Conservation (phyloP, 2,888 invertebrate species). For the Oscheius sp. region DNA sequence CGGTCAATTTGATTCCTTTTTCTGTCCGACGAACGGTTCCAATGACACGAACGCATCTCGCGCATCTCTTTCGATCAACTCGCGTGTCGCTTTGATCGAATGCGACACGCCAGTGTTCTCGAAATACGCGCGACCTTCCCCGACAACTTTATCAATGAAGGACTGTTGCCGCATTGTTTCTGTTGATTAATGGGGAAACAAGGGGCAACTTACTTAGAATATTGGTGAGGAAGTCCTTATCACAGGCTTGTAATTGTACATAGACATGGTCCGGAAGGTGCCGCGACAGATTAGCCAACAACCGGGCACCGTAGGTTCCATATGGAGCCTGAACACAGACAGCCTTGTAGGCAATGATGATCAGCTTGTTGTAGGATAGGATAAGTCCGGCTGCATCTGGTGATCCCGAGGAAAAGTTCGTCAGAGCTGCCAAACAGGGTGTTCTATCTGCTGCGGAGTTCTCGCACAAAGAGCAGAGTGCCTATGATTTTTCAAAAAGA, state of each 20-base stretch:
- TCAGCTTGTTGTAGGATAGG: constrained; percentile 41
- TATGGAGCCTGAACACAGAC: constrained; percentile 27
- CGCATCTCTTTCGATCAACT: constrained; percentile 31
- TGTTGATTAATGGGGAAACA: not conserved
- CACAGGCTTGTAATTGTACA: constrained; percentile 40
- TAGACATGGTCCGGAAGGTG: constrained; percentile 53
- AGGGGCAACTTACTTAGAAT: constrained; percentile 46
- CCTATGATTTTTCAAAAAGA: constrained; percentile 37
- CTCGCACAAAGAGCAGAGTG: constrained; percentile 52
- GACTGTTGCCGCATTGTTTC: constrained; percentile 10
- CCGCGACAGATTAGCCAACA: constrained; percentile 58
- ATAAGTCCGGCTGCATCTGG: constrained; percentile 53
- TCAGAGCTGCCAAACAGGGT: constrained; percentile 54
- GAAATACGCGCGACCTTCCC: constrained; percentile 16
- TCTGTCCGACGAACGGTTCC: constrained; percentile 18
- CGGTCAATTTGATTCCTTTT: not conserved
- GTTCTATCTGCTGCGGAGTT: constrained; percentile 55
- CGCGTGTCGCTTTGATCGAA: constrained; percentile 40
- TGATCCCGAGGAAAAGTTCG: constrained; percentile 60
- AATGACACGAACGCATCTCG: constrained; percentile 21
- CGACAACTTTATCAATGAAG: constrained; percentile 32
- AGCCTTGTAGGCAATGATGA: constrained; percentile 24
- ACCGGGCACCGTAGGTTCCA: constrained; percentile 46
- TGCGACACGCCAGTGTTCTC: constrained; percentile 37
- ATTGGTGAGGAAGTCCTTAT: constrained; percentile 40